These are phyloP conservation scores for Rostratula benghalensis DNA, from an alignment of 2,113 vertebrate species.

Conservation along the genomic window DNA sequence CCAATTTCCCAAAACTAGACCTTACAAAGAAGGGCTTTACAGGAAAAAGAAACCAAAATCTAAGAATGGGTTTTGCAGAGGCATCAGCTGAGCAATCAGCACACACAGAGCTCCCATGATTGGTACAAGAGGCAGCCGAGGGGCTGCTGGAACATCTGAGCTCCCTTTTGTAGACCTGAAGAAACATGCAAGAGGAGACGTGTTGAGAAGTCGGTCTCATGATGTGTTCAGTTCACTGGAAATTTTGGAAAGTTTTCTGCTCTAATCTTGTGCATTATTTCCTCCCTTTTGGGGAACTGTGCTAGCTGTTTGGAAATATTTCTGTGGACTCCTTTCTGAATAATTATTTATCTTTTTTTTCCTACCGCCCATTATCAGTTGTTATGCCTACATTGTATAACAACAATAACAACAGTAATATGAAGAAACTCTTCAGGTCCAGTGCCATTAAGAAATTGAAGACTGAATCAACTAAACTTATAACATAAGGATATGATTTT, in stretches of 20 bases:
- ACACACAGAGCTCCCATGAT: background rate
- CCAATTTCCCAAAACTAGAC: background rate
- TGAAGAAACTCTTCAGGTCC: background rate
- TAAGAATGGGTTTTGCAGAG: background rate
- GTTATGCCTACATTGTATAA: conserved; percentile 42
- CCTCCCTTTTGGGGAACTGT: background rate
- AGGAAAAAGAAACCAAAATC: background rate
- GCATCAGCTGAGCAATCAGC: background rate
- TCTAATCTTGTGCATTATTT: background rate
- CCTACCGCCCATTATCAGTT: background rate
- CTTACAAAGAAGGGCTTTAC: background rate
- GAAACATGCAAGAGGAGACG: background rate
- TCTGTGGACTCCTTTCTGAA: background rate
- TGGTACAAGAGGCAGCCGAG: background rate
- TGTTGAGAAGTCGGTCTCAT: background rate
- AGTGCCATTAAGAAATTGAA: background rate
- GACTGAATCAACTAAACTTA: conserved; percentile 4
- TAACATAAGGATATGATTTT: conserved; percentile 50
- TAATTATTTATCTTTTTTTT: background rate
- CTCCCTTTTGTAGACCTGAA: background rate
- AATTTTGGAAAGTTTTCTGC: background rate
- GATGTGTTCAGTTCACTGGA: background rate
- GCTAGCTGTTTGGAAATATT: background rate
- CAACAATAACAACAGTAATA: conserved; percentile 10
- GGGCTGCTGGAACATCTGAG: background rate